Evolutionary conservation across 2,888 invertebrate genomes (phyloP), one percentile per base, ranked within the genome.

Genomic region (Platycheirus rosarum): DNA sequence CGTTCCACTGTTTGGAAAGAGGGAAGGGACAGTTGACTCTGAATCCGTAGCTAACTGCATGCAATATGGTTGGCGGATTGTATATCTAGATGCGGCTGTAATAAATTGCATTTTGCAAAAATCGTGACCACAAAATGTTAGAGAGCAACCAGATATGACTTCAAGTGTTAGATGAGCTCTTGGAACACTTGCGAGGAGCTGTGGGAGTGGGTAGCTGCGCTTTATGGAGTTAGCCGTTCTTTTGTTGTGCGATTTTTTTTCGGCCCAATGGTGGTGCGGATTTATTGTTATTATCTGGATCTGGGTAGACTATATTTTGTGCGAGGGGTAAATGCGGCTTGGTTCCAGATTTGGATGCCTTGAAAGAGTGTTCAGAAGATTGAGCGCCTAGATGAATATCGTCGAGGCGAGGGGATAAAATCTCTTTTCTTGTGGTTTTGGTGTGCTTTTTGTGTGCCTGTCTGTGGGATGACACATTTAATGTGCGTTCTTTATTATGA

Each of bases 81-180:
- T 82, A 62, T 80, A 76, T 76, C 70, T 82, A 62, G 80, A 82
- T 82, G 76, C 80, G 76, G 76, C 53, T 82, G 80, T 76, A 82
- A 82, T 82, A 76, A 82, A 82, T 76, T 82, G 80, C 80, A 82
- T 76, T 82, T 82, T 62, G 76, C 71, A 70, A 71, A 80, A 82
- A 82, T 82, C 80, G 80, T 82, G 80, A 82, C 80, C 80, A 82
- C 76, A 82, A 82, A 80, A 76, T 80, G 70, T 82, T 82, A 82
- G 76, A 82, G 53, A 18, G 13, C 57, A 60, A 44, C 60, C 63
- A 70, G 63, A 63, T 48, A 76, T 29, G 35, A 23, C 14, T 46
- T 11, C 44, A 32, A 37, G 75, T 69, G 74, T 62, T 62, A 76
- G 63, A 53, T 68, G 62, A 53, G 35, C 40, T 18, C 40, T 18